Conservation (phyloP, 2,113 vertebrate species). For the Hippocampus mohnikei region DNA sequence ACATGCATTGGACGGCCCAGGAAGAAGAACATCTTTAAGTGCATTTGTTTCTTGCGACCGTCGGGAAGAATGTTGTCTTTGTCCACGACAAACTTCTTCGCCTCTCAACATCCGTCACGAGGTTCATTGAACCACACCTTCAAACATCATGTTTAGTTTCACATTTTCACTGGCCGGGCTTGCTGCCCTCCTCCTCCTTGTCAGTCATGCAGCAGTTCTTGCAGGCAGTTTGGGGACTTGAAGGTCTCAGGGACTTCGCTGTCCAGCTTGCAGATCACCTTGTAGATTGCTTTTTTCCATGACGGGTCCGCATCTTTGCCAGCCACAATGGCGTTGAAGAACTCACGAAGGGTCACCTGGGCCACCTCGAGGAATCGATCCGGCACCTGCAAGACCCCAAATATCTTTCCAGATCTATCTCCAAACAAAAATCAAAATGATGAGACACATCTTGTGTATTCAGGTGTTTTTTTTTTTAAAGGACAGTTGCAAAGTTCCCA, state of each 20-base stretch:
- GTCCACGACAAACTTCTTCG: conserved; percentile 20
- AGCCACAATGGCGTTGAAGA: conserved; percentile 98
- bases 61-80: conserved; percentile 24
- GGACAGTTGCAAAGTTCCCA: conserved; percentile 23
- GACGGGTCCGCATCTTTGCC: conserved; percentile 98
- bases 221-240: conserved; percentile 98
- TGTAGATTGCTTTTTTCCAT: conserved; percentile 99
- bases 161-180: not conserved
- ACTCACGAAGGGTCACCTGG: conserved; percentile 96
- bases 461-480: conserved; percentile 10
- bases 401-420: conserved; percentile 32
- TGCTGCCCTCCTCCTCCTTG: conserved; percentile 17
- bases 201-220: conserved; percentile 94
- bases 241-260: conserved; percentile 96
- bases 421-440: conserved; percentile 5
- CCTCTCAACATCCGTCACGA: conserved; percentile 2
- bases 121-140: conserved; percentile 16
- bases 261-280: conserved; percentile 99
- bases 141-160: conserved; percentile 15
- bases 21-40: conserved; percentile 36
- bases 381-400: conserved; percentile 79
- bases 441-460: not conserved
- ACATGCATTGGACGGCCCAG: conserved; percentile 13
- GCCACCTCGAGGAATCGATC: conserved; percentile 97
- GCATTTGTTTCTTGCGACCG: conserved; percentile 11